Evolutionary conservation across 2,113 vertebrate species (phyloP).

Genomic region (Oplegnathus fasciatus): DNA sequence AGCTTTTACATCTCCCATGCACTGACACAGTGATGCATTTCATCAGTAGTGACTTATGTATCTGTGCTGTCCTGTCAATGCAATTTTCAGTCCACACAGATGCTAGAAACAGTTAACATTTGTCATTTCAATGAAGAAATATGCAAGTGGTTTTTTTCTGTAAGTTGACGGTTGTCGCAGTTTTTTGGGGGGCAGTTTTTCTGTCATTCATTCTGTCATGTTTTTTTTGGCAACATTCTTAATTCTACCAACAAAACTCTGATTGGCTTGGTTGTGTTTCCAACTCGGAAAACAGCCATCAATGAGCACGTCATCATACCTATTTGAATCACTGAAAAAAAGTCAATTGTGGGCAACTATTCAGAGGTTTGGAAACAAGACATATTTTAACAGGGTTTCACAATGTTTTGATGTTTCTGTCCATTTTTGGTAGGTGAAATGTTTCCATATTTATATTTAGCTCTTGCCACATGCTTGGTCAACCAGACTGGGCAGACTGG

Average conservation of each 20-base stretch:
- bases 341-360: neutral
- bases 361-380: neutral
- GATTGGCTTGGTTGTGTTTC: neutral
- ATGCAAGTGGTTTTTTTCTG: too few relatives aligned
- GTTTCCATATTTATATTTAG: constrained; percentile 7
- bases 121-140: neutral
- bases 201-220: too few relatives aligned
- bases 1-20: too few relatives aligned
- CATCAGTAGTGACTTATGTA: neutral
- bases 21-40: neutral
- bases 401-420: constrained; percentile 1
- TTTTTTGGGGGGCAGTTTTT: too few relatives aligned
- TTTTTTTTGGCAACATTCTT: neutral
- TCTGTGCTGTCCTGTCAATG: neutral
- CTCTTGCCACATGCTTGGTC: constrained; percentile 8
- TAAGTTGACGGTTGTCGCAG: too few relatives aligned
- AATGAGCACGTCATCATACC: neutral
- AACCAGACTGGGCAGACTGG: constrained; percentile 2
- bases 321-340: neutral
- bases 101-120: neutral
- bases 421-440: neutral
- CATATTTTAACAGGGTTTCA: neutral
- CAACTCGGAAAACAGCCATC: neutral
- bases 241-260: neutral
- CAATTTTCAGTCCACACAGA: neutral